Evolutionary conservation across 2,113 vertebrate species (phyloP), one percentile per base, ranked within the genome.

Genomic region (Megaceryle torquata): DNA sequence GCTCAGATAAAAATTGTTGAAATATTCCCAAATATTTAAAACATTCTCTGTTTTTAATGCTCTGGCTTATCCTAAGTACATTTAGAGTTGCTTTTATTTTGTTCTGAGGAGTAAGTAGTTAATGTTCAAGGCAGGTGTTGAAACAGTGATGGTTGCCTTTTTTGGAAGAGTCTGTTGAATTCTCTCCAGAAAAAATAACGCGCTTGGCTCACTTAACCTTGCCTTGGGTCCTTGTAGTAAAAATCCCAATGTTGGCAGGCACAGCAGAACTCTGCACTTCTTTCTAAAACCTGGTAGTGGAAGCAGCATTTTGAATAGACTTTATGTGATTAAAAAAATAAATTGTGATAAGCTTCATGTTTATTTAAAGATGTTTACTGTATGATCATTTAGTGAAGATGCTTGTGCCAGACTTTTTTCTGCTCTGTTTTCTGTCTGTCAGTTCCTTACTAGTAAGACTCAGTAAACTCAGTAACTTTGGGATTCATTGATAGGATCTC

Each of bases 111-210:
- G 54, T 91, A 80, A 96, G 89, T 91, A 96, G 98, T 98, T 98
- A 98, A 98, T 87, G 85, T 94, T 96, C 46, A 60, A 95, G 90
- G 96, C 98, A 98, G 98, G 98, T 98, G 98, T 98, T 97, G 97
- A 98, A 98, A 97, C 96, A 96, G 91, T 64, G 82, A 92, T 82
- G 90, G 96, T 96, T 97, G 93, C 97, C 96, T 98, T 96, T 96
- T 98, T 97, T 98, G 97, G 97, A 98, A 88, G 70, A 91, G 79
- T 72, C 85, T 88, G 64, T 98, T 98, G 98, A 98, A 97, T 93
- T 60, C 41, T 33, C 80, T 98, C 98, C 98, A 98, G 97, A 95
- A 97, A 98, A 98, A 98, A 98, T 97, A 98, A 95, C 65, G 85
- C 96, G 79, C 94, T 98, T 98, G 98, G 98, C 98, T 97, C 93